phyloP scores from a whole-genome alignment of 2,797 vertebrate genomes.

The Myoxocephalus aenaeus region DNA sequence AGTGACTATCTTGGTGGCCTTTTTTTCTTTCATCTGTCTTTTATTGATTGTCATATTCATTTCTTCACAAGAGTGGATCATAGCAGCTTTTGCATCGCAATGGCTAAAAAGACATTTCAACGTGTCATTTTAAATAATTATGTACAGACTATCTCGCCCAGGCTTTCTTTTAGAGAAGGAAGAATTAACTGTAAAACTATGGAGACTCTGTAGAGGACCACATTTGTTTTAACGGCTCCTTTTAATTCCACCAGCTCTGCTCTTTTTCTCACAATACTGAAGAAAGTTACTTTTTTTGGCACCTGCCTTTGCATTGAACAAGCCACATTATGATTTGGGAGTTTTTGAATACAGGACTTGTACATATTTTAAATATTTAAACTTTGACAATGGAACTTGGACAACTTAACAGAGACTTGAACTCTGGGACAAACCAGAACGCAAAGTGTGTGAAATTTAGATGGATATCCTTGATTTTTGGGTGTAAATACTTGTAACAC shows the following conservation, averaged over 20 bases:
- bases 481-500: constrained; percentile 83
- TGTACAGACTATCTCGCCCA: constrained; percentile 70
- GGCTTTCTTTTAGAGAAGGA: constrained; percentile 68
- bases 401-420: constrained; percentile 71
- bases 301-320: constrained; percentile 69
- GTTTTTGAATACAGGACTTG: constrained; percentile 92
- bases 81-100: constrained; percentile 86
- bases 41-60: constrained; percentile 77
- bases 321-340: constrained; percentile 78
- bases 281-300: constrained; percentile 67
- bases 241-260: constrained; percentile 77
- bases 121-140: constrained; percentile 76
- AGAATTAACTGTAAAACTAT: constrained; percentile 60
- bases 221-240: constrained; percentile 68
- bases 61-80: constrained; percentile 85
- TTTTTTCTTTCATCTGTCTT: constrained; percentile 75
- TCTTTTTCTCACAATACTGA: constrained; percentile 82
- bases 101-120: constrained; percentile 78
- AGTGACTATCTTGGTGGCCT: constrained; percentile 79
- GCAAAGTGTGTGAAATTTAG: constrained; percentile 65
- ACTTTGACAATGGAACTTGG: constrained; percentile 73
- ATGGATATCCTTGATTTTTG: constrained; percentile 71
- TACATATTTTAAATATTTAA: constrained; percentile 99
- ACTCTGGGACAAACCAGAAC: constrained; percentile 69
- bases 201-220: constrained; percentile 74